Conservation (phyloP, 2,797 vertebrate species). For the Arnoldichthys spilopterus region DNA sequence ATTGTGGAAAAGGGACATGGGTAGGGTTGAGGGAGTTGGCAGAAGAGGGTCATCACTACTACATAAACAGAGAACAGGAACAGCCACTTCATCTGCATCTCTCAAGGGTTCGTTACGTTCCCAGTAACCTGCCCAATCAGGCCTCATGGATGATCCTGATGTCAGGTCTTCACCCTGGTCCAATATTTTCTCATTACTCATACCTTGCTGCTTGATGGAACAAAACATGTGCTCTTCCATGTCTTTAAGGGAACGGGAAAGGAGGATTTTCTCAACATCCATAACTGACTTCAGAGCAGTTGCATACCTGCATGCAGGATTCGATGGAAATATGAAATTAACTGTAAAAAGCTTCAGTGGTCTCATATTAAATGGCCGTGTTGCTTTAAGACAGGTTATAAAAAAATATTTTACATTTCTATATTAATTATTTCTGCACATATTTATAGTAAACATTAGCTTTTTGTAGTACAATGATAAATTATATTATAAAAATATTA, state of each 20-base stretch:
- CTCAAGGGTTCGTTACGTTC: constrained; percentile 88
- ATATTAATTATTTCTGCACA: not conserved
- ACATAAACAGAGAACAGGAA: constrained; percentile 86
- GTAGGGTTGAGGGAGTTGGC: constrained; percentile 69
- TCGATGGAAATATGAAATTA: not conserved
- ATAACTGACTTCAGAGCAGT: constrained; percentile 76
- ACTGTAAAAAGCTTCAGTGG: not conserved
- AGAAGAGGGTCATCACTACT: constrained; percentile 86
- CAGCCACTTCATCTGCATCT: constrained; percentile 86
- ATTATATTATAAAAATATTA: not conserved
- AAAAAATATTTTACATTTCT: not conserved
- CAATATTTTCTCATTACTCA: not conserved
- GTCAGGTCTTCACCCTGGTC: constrained; percentile 36
- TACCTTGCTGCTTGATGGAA: constrained; percentile 18
- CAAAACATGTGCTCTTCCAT: constrained; percentile 88
- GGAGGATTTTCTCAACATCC: constrained; percentile 74
- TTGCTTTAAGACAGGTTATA: not conserved
- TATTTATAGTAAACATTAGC: not conserved
- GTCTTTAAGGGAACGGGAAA: constrained; percentile 79
- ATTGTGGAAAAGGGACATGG: constrained; percentile 82
- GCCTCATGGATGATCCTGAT: constrained; percentile 15
- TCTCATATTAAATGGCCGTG: not conserved
- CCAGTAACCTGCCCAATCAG: constrained; percentile 87
- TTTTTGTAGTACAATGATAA: not conserved
- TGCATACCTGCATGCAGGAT: constrained; percentile 70